Evolutionary conservation across 2,113 vertebrate species (phyloP).

Genomic region (Tupaia tana): DNA sequence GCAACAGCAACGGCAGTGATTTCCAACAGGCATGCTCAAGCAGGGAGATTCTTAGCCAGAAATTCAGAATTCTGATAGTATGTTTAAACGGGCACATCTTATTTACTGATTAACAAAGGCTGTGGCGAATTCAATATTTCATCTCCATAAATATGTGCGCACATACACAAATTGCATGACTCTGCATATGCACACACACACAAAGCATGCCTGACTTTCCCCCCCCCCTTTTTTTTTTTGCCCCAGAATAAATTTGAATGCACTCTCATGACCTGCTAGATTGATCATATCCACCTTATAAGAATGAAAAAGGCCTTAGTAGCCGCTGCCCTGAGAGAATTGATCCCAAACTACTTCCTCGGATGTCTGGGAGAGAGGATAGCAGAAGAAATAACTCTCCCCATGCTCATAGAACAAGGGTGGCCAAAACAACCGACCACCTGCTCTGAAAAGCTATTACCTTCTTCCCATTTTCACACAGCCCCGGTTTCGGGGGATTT

Average conservation of each 20-base stretch:
- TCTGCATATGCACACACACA: neutral
- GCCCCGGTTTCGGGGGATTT: conserved; percentile 71
- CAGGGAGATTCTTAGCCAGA: conserved; percentile 68
- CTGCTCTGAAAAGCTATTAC: conserved; percentile 57
- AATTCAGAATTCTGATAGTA: conserved; percentile 54
- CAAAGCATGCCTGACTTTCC: neutral
- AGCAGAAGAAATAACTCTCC: neutral
- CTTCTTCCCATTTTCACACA: conserved; percentile 74
- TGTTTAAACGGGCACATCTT: conserved; percentile 41
- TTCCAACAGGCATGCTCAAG: conserved; percentile 64
- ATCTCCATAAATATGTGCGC: too few species aligned
- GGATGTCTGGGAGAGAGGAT: neutral
- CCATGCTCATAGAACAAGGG: conserved; percentile 47
- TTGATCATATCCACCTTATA: conserved; percentile 2
- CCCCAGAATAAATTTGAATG: conserved; percentile 26
- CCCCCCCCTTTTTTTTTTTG: neutral
- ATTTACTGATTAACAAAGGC: conserved; percentile 64
- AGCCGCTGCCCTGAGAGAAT: conserved; percentile 56
- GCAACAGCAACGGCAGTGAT: conserved; percentile 59
- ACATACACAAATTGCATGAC: neutral
- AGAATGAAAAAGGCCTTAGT: conserved; percentile 18
- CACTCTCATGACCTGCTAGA: neutral
- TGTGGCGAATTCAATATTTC: neutral
- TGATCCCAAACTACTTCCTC: conserved; percentile 52
- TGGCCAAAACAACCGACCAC: conserved; percentile 66